Evolutionary conservation across 2,113 vertebrate species (phyloP).

Genomic region (Fukomys damarensis): DNA sequence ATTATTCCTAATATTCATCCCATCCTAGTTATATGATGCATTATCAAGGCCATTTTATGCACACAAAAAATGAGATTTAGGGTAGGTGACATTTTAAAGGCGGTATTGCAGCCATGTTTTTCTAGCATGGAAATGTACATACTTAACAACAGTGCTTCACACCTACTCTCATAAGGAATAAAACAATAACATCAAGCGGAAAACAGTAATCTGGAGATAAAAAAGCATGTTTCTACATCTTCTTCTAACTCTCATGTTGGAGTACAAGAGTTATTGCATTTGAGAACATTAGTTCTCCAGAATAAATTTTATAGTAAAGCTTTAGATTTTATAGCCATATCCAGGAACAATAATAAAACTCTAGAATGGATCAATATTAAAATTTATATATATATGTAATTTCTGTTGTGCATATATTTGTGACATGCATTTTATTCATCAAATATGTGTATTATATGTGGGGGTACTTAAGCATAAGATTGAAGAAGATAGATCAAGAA

Average conservation of each 20-base stretch:
- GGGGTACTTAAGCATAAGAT: neutral
- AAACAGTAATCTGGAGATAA: neutral
- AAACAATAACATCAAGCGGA: neutral
- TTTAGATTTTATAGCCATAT: neutral
- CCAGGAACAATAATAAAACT: neutral
- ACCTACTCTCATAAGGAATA: neutral
- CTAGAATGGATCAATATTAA: neutral
- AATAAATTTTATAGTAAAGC: neutral
- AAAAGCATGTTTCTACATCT: neutral
- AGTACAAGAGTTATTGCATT: neutral
- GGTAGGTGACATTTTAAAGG: neutral
- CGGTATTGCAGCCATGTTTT: neutral
- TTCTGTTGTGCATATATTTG: neutral
- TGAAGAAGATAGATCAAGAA: neutral
- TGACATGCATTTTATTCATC: neutral
- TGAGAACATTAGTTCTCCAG: neutral
- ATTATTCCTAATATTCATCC: neutral
- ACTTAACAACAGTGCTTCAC: neutral
- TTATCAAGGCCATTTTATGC: neutral
- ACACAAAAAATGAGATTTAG: neutral
- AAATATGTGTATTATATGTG: neutral
- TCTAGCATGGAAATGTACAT: neutral
- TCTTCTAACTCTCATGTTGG: neutral
- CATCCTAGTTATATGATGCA: neutral
- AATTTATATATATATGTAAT: neutral